A percentile compares a stretch with the other conserved stretches of the same genome.
These are phyloP conservation scores for Collichthys lucidus DNA, from an alignment of 2,113 vertebrate genomes.

Conservation along the genomic window DNA sequence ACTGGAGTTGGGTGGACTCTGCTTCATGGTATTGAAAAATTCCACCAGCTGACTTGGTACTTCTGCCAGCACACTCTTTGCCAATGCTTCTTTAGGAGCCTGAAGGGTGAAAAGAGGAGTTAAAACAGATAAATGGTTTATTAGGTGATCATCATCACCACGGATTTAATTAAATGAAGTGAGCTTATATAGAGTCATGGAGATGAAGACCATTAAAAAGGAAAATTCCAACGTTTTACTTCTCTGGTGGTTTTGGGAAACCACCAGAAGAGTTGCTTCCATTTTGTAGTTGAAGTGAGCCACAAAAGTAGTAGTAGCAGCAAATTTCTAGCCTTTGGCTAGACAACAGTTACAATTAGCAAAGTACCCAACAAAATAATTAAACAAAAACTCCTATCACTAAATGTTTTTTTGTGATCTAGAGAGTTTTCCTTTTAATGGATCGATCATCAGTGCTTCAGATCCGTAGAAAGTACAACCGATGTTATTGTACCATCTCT, in stretches of 20 bases:
- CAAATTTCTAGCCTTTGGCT: not conserved
- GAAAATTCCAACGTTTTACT: conserved; percentile 19
- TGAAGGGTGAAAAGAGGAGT: conserved; percentile 27
- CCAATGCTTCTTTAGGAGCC: conserved; percentile 78
- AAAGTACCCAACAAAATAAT: not conserved
- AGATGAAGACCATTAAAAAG: conserved; percentile 8
- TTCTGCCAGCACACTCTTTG: conserved; percentile 83
- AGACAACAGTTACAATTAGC: not conserved
- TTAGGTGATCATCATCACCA: rapidly evolving
- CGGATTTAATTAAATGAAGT: not conserved
- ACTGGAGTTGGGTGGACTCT: conserved; percentile 70
- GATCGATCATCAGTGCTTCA: not conserved
- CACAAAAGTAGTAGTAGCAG: not conserved
- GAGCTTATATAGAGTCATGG: not conserved
- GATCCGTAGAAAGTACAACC: not conserved
- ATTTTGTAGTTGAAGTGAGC: not conserved
- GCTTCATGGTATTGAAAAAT: conserved; percentile 79
- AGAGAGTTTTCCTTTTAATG: conserved; percentile 24
- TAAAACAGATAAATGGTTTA: not conserved
- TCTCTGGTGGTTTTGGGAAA: too few relatives aligned
- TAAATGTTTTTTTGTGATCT: not conserved
- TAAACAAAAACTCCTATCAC: not conserved
- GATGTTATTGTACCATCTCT: not conserved
- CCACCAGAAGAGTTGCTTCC: not conserved
- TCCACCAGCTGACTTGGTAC: conserved; percentile 81